phyloP scores from a whole-genome alignment of 2,888 invertebrate species.

The Flabesymbios commensalis region DNA sequence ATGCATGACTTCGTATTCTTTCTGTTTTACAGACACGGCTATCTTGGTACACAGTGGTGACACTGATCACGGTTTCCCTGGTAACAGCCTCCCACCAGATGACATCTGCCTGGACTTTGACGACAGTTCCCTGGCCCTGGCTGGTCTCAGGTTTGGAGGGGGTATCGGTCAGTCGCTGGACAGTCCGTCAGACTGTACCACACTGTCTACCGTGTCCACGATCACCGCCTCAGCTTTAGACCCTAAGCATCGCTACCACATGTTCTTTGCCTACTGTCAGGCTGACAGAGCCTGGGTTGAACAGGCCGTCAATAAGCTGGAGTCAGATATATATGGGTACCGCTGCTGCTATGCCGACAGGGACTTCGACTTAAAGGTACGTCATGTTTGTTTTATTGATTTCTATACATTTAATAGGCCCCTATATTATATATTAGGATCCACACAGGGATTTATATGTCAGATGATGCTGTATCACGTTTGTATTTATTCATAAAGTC shows the following conservation, averaged over 20 bases:
- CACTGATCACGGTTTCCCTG: neutral
- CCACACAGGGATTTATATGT: too few species aligned
- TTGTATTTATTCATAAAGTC: too few species aligned
- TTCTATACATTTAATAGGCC: too few species aligned
- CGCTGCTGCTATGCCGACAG: conserved; percentile 40
- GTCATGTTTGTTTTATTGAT: too few species aligned
- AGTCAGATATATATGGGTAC: conserved; percentile 43
- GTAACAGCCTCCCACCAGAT: conserved; percentile 8
- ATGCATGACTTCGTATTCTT: too few species aligned
- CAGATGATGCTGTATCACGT: too few species aligned
- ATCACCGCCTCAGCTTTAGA: conserved; percentile 36
- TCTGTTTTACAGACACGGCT: conserved; percentile 21
- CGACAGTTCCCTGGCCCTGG: conserved; percentile 9
- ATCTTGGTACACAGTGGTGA: conserved; percentile 22
- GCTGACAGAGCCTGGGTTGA: conserved; percentile 45
- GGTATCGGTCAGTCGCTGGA: conserved; percentile 9
- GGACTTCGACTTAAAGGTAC: conserved; percentile 30
- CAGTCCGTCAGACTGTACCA: conserved; percentile 25
- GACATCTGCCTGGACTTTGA: conserved; percentile 22
- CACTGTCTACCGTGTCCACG: conserved; percentile 22
- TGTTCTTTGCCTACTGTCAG: conserved; percentile 46
- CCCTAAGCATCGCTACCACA: conserved; percentile 46
- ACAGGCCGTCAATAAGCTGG: conserved; percentile 38
- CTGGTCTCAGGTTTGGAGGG: conserved; percentile 7
- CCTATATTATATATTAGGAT: too few species aligned